These are phyloP conservation scores for Adineta ricciae DNA, from an alignment of 2,888 invertebrate species.

Conservation along the genomic window DNA sequence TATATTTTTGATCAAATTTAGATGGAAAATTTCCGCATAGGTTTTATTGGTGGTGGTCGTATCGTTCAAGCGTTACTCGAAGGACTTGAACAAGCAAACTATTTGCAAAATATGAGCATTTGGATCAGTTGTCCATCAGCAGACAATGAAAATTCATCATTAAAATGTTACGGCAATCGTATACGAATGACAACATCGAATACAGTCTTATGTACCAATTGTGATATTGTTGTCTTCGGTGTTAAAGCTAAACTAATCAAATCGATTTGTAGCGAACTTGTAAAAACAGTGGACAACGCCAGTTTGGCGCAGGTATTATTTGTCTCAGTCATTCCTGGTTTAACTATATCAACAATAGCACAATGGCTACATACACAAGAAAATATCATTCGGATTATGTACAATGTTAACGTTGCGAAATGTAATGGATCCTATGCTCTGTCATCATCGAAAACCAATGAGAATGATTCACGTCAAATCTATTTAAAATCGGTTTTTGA, in stretches of 20 bases:
- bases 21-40: not conserved
- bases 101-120: not conserved
- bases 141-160: not conserved
- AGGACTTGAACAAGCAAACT: not conserved
- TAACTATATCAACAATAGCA: not conserved
- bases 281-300: not conserved
- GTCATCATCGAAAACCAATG: not conserved
- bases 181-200: constrained; percentile 11
- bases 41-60: constrained; percentile 14
- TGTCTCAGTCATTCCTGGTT: not conserved
- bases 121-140: not conserved
- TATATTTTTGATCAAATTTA: not conserved
- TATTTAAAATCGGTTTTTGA: not conserved
- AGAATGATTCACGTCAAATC: not conserved
- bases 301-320: not conserved
- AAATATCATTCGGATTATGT: constrained; percentile 15
- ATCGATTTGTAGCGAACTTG: not conserved
- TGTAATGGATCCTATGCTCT: not conserved
- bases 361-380: not conserved
- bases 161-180: not conserved
- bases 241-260: constrained; percentile 15
- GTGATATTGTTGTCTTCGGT: constrained; percentile 4
- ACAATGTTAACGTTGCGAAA: not conserved
- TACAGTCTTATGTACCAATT: not conserved
- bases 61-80: constrained; percentile 2